A percentile compares a stretch with the other conserved stretches of the same genome.
phyloP scores from a whole-genome alignment of 2,888 invertebrate species.

The Caenorhabditis doughertyi region DNA sequence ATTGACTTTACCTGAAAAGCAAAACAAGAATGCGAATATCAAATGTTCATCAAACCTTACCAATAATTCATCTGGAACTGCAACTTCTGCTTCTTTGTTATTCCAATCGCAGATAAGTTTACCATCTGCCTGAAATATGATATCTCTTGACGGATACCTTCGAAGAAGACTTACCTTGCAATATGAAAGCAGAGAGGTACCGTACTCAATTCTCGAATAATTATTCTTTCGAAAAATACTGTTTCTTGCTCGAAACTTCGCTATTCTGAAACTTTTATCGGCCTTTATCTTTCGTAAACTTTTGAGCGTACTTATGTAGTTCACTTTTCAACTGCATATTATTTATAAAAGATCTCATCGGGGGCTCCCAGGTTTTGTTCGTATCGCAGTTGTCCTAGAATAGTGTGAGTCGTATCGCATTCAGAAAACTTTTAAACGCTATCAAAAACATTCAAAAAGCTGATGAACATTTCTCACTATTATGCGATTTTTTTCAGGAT shows the following conservation, averaged over 20 bases:
- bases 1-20: slow-evolving; percentile 52
- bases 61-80: slow-evolving; percentile 20
- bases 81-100: slow-evolving; percentile 8
- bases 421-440: too few species aligned
- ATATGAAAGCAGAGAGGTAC: slow-evolving; percentile 35
- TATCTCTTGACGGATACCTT: background rate
- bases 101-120: slow-evolving; percentile 36
- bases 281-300: too few species aligned
- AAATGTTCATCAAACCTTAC: background rate
- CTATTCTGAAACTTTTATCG: slow-evolving; percentile 17
- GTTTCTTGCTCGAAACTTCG: slow-evolving; percentile 54
- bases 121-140: slow-evolving; percentile 32
- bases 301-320: slow-evolving; percentile 35
- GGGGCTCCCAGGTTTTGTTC: slow-evolving; percentile 58
- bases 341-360: slow-evolving; percentile 44
- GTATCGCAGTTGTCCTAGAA: slow-evolving; percentile 61
- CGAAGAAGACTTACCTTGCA: slow-evolving; percentile 43
- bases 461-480: too few species aligned
- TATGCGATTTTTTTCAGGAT: background rate
- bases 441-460: too few species aligned
- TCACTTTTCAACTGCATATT: slow-evolving; percentile 56
- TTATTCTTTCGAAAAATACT: slow-evolving; percentile 47
- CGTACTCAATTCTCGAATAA: slow-evolving; percentile 57
- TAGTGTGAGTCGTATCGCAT: too few species aligned
- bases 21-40: background rate